Evolutionary conservation across 2,113 vertebrate species (phyloP), one percentile per base, ranked within the genome.

Genomic region (Andinoacara biseriatus): DNA sequence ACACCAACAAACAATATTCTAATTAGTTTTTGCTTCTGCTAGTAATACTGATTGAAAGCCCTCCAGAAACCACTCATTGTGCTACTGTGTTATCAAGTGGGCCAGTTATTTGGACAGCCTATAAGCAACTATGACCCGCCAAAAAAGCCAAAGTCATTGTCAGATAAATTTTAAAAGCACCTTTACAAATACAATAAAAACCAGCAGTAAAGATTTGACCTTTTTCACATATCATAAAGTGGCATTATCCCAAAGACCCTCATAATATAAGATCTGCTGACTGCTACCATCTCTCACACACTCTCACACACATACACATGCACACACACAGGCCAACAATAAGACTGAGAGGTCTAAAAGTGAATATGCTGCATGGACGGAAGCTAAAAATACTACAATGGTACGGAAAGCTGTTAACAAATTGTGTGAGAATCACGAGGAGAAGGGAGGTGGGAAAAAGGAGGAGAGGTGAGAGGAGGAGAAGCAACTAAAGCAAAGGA

Each of bases 1-100:
- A 84, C 80, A 87, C 35, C 74, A 88, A 58, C 82, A 89, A 88
- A 90, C 78, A 89, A 74, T 86, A 86, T 89, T 91, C 76, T 90
- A 93, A 94, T 93, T 81, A 89, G 85, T 83, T 40, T 84, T 58
- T 40, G 75, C 43, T 67, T 87, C 62, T 81, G 84, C 62, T 81
- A 86, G 80, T 76, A 76, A 89, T 62, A 57, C 54, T 29, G 46
- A 90, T 56, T 77, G 17, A 77, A 85, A 85, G 63, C 49, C 40
- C 87, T 85, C 86, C 24, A 49, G 88, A 87, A 89, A 88, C 24
- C 38, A 24, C 49, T 38, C 72, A 54, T 74, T 74, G 77, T 86
- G 86, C 83, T 82, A 5, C 67, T 85, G 79, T 74, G 76, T 85
- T 90, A 90, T 89, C 88, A 80, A 10, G 58, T 26, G 60, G 63